Evolutionary conservation across 1,140 invertebrate species (phyloP), one percentile per base, ranked within the genome.

Genomic region (Drosophila mauritiana): DNA sequence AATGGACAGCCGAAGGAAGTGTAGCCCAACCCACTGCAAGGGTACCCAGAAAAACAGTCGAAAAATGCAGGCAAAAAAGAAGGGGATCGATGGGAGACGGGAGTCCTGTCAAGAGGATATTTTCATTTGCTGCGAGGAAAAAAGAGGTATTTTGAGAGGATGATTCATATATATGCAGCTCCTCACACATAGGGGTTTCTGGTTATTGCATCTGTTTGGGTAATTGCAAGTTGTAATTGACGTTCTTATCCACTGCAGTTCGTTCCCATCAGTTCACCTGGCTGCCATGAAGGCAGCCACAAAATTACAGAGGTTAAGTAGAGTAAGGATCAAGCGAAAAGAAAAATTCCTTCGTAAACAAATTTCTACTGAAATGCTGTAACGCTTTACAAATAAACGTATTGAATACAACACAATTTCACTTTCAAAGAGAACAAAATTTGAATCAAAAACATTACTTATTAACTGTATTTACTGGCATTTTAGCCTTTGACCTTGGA

Each of bases 221-320:
- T 75, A 75, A 75, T 75, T 75, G 72, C 61, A 42, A 75, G 75
- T 67, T 75, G 61, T 65, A 75, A 75, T 75, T 75, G 73, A 75
- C 62, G 73, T 75, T 61, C 72, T 67, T 40, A 37, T 13, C 37
- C 36, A 64, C 48, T 42, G 53, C 37, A 42, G 42, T 46, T 27
- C 49, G 42, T 55, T 22, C 42, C 49, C 57, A 51, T 73, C 68
- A 74, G 49, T 73, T 73, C 36, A 39, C 8, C 51, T 39, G 52
- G n/a, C n/a, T n/a, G n/a, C n/a, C n/a, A n/a, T n/a, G 67, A 48
- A 46, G 20, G 25, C 42, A 70, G 67, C 25, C 36, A 39, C 64
- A 54, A 25, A 27, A 49, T 70, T 48, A 3, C 2, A 17, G 8
- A 11, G 31, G 7, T 31, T 31, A 31, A 31, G 31, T 31, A 8